Evolutionary conservation across 2,888 invertebrate genomes (phyloP), one percentile per base, ranked within the genome.

Genomic region (Erpobdella octoculata): DNA sequence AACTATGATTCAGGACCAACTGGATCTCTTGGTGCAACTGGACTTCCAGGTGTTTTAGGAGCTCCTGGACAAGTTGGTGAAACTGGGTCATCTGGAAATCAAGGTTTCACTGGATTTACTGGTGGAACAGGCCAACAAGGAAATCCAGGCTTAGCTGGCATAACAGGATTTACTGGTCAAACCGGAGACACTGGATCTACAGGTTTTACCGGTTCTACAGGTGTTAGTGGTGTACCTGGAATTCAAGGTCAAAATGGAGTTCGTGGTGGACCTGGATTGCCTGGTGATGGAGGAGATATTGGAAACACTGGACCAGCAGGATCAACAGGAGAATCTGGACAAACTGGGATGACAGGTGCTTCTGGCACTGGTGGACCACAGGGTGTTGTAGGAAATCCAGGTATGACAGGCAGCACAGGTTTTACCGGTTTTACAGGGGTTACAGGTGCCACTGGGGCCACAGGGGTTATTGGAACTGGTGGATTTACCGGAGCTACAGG

Each of bases 61-160:
- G 64, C 61, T n/a, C 21, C 35, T 9, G 74, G 74, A 18, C 41
- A 33, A 33, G 31, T 64, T 31, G 73, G 73, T 48, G 35, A 58
- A 31, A 15, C 28, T 31, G 69, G 76, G 61, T 38, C 41, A n/a
- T 21, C 64, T 36, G 75, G 75, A 65, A 66, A 48, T 31, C 35
- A n/a, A 0, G 73, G 73, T 62, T 35, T 35, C 21, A 33, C 65
- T 4, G 74, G 74, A 31, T 21, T 70, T n/a, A 35, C 68, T 25
- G 75, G 75, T 66, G 35, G 9, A 36, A 59, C 73, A 67, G 75
- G 75, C 58, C 62, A 65, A 35, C 59, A 58, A 41, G 74, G 73
- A 70, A n/a, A n/a, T n/a, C n/a, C n/a, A n/a, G n/a, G n/a, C n/a
- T n/a, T n/a, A n/a, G n/a, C n/a, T n/a, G n/a, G n/a, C n/a, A n/a